Evolutionary conservation across 1,140 invertebrate species (phyloP), one percentile per base, ranked within the genome.

Genomic region (Pararge aegeria): DNA sequence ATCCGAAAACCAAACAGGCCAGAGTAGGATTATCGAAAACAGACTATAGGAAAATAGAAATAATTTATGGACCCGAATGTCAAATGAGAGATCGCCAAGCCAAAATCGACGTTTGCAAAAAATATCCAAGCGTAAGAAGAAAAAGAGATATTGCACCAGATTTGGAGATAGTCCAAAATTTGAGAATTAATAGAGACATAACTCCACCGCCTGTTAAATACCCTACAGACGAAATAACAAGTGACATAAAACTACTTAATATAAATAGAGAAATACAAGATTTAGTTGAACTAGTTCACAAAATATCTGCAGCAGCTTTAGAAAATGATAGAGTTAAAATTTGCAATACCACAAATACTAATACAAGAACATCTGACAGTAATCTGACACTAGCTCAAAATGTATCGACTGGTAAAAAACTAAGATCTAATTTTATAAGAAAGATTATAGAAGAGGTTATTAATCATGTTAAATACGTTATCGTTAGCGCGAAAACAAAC

Each of bases 11-110:
- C 1, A 61, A 57, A 42, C 83, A 86, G 68, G 70, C 78, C 13
- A 69, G 83, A 2, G 21, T 64, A 2, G 70, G 76, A 1, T 57
- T 87, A 6, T 73, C 77, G 7, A 49, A 67, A 6, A 57, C 27
- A 1, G 86, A 89, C 18, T 4, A 87, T 2, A 59, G 68, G 0
- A 89, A 89, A 53, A 79, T 89, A 21, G 74, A 83, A 37, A 70
- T 85, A 7, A 64, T 89, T 1, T 89, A 89, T 56, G 81, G 81
- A 0, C 62, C 71, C 0, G 84, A 87, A 62, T 89, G 86, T 44
- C 54, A 66, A 6, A 72, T 66, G 5, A 59, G 86, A 21, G 86
- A 89, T 24, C 62, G 86, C 0, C 64, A 70, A 16, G 80, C 78
- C 7, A 87, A 89, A 60, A 70, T 87, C 4, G 80, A 85, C 7